Evolutionary conservation across 2,113 vertebrate species (phyloP).

Genomic region (Labeo catla): DNA sequence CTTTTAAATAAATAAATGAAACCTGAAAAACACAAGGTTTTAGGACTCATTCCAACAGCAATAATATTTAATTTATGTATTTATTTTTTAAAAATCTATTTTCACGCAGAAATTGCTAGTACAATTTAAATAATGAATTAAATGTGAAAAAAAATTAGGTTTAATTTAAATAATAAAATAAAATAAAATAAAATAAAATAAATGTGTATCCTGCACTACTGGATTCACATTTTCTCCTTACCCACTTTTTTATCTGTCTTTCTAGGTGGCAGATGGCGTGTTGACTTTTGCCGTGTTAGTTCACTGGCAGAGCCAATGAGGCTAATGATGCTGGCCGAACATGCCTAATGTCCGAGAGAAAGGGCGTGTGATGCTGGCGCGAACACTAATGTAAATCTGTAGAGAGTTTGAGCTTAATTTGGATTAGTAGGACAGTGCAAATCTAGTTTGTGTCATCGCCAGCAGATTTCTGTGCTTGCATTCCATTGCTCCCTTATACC

Average conservation of each 20-base stretch:
- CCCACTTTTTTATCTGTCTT: conserved; percentile 29
- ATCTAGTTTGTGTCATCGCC: background rate
- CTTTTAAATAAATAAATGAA: too few species aligned
- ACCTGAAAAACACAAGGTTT: too few species aligned
- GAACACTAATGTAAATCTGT: conserved; percentile 9
- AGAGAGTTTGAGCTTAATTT: background rate
- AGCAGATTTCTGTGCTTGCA: background rate
- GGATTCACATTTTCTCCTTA: background rate
- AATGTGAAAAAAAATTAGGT: too few species aligned
- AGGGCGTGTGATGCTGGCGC: conserved; percentile 28
- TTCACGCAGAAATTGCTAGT: too few species aligned
- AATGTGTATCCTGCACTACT: background rate
- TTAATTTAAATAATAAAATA: too few species aligned
- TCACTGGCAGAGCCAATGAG: conserved; percentile 65
- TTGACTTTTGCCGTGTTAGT: conserved; percentile 65
- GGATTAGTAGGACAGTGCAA: background rate
- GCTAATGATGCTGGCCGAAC: conserved; percentile 66
- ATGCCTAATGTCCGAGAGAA: conserved; percentile 8
- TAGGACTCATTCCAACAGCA: too few species aligned
- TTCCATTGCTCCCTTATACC: background rate
- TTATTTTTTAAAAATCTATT: too few species aligned
- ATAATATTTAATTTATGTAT: too few species aligned
- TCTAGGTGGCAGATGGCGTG: conserved; percentile 66
- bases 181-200: too few species aligned
- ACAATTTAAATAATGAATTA: too few species aligned